Percentiles rank a stretch among this genome's conserved stretches.
These are phyloP conservation scores for Mungos mungo DNA, from an alignment of 2,113 vertebrate species.

Conservation along the genomic window DNA sequence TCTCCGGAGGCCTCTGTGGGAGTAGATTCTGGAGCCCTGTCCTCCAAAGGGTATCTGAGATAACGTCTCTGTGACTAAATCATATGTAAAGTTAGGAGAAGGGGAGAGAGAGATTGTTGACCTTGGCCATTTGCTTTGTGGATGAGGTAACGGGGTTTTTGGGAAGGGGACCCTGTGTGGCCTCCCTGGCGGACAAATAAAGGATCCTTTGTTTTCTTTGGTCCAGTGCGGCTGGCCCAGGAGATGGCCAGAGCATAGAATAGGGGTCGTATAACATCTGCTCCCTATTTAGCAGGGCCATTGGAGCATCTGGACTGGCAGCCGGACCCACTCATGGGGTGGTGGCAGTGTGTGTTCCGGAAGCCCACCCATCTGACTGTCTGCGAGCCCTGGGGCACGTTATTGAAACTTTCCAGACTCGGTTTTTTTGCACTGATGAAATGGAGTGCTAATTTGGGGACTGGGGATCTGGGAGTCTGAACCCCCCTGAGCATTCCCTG, in stretches of 20 bases:
- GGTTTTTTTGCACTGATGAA: neutral
- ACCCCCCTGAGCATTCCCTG: neutral
- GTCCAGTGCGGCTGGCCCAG: neutral
- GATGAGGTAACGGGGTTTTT: neutral
- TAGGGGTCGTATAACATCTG: conserved; percentile 77
- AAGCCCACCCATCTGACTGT: neutral
- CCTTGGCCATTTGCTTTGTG: neutral
- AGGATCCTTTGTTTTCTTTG: conserved; percentile 49
- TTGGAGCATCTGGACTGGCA: conserved; percentile 75
- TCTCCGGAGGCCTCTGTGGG: neutral
- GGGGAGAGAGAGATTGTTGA: neutral
- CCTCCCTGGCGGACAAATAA: neutral
- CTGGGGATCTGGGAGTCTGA: neutral
- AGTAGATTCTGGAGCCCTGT: rapidly evolving
- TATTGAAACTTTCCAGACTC: neutral
- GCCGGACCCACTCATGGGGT: neutral
- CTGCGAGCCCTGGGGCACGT: rapidly evolving
- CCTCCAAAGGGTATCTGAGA: neutral
- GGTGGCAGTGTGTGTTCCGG: neutral
- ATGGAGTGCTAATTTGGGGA: neutral
- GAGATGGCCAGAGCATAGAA: neutral
- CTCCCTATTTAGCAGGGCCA: conserved; percentile 18
- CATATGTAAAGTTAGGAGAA: neutral
- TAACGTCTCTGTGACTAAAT: neutral
- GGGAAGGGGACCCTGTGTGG: neutral